Evolutionary conservation across 2,888 invertebrate species (phyloP).

Genomic region (Diaperis boleti): DNA sequence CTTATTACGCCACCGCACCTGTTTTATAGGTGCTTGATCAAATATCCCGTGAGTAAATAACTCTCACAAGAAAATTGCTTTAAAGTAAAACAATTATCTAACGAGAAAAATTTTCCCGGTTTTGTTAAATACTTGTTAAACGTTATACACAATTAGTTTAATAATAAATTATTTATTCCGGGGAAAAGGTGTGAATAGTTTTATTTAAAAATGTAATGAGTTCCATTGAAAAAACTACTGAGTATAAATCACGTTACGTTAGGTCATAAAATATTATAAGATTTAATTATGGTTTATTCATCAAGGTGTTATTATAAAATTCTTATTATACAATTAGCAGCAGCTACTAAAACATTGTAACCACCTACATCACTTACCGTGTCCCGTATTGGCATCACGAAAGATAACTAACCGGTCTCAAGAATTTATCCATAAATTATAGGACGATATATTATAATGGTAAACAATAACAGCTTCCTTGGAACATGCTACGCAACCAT

Average conservation of each 20-base stretch:
- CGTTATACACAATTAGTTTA: no score
- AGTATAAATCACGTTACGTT: background rate
- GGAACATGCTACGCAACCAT: slow-evolving; percentile 16
- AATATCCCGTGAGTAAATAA: slow-evolving; percentile 11
- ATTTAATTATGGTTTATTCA: background rate
- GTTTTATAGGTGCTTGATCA: slow-evolving; percentile 12
- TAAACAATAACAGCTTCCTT: slow-evolving; percentile 6
- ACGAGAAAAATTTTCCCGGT: background rate
- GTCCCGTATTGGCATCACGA: no score
- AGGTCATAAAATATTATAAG: no score
- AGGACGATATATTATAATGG: no score
- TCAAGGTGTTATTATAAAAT: no score
- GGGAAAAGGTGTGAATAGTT: background rate
- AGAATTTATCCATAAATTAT: no score
- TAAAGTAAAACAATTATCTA: background rate
- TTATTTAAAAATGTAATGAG: background rate
- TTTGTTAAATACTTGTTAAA: background rate
- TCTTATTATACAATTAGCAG: no score
- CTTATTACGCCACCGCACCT: slow-evolving; percentile 3
- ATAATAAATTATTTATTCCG: background rate
- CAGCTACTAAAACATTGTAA: no score
- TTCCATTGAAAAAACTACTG: background rate
- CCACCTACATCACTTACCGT: no score
- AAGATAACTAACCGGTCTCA: no score
- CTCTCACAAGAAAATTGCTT: slow-evolving; percentile 4